phyloP scores from a whole-genome alignment of 2,797 vertebrate genomes.

The Ficedula albicollis region DNA sequence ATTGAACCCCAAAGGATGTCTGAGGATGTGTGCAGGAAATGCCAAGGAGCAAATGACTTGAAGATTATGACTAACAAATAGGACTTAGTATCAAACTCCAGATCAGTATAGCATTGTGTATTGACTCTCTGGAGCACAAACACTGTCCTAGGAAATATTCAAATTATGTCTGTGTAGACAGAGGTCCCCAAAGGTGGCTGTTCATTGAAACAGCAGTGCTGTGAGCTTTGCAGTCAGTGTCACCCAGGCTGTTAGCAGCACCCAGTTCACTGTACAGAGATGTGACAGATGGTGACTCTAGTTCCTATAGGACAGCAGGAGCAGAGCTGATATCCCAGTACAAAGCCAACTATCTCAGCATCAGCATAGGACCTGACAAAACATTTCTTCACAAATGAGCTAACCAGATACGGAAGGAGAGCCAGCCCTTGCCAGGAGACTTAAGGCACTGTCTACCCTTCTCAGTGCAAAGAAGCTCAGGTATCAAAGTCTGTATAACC shows the following conservation, averaged over 20 bases:
- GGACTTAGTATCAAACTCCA: neutral
- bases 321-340: neutral
- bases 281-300: neutral
- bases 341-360: neutral
- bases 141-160: neutral
- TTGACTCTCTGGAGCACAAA: neutral
- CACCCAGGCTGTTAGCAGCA: neutral
- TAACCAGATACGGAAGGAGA: neutral
- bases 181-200: neutral
- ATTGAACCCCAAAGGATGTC: fast-evolving
- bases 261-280: neutral
- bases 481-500: neutral
- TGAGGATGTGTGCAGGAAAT: fast-evolving
- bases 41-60: neutral
- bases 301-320: neutral
- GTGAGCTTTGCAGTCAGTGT: neutral
- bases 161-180: neutral
- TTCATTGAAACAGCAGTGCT: neutral
- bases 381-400: neutral
- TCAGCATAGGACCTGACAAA: neutral
- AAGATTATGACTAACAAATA: neutral
- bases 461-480: neutral
- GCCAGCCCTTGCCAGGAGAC: neutral
- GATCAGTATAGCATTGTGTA: neutral
- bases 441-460: neutral